phyloP scores from a whole-genome alignment of 2,888 invertebrate species.

The Ormyrus nitidulus region DNA sequence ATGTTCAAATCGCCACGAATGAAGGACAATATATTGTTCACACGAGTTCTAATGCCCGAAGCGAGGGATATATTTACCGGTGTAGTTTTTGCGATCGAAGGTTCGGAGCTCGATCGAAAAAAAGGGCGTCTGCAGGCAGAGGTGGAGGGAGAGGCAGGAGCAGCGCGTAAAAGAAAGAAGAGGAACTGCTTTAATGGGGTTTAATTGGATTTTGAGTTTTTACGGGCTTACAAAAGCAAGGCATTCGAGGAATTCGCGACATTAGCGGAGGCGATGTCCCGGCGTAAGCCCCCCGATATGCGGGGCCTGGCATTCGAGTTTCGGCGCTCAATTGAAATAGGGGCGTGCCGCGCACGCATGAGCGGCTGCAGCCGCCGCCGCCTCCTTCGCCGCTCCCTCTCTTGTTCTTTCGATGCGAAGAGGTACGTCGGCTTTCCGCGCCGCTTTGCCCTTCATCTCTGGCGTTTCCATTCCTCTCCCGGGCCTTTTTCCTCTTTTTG shows the following conservation, averaged over 20 bases:
- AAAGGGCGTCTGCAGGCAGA: neutral
- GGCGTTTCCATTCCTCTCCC: constrained; percentile 27
- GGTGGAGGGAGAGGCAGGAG: neutral
- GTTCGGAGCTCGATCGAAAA: neutral
- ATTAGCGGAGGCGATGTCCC: constrained; percentile 52
- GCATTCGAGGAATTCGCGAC: constrained; percentile 54
- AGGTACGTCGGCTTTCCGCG: constrained; percentile 15
- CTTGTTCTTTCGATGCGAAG: constrained; percentile 24
- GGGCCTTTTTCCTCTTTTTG: constrained; percentile 32
- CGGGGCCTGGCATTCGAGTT: constrained; percentile 66
- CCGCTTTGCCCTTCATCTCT: constrained; percentile 10
- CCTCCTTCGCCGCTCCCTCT: constrained; percentile 31
- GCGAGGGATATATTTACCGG: too few species aligned
- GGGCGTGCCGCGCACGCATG: constrained; percentile 62
- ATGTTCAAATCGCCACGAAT: too few species aligned
- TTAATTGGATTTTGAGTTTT: constrained; percentile 57
- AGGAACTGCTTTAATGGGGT: constrained; percentile 50
- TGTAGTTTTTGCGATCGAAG: too few species aligned
- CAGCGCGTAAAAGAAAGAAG: neutral
- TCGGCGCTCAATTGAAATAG: constrained; percentile 70
- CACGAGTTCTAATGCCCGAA: too few species aligned
- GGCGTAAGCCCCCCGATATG: constrained; percentile 30
- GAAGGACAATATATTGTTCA: too few species aligned
- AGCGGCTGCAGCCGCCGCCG: neutral
- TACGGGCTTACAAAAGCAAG: constrained; percentile 53